Evolutionary conservation across 2,888 invertebrate species (phyloP), one percentile per base, ranked within the genome.

Genomic region (Cenopis cana): DNA sequence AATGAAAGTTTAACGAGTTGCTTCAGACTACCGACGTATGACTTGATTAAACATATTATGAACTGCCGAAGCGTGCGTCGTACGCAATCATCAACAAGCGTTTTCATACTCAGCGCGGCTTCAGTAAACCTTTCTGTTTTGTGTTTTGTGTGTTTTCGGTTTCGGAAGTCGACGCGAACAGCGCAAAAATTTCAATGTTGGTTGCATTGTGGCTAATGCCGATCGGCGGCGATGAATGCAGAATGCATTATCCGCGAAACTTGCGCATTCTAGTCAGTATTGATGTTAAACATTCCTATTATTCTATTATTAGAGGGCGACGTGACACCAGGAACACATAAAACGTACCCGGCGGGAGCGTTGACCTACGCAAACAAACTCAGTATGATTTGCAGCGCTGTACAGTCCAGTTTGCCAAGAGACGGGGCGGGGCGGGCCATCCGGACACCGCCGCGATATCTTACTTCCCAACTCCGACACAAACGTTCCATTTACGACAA

Each of bases 251-350:
- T 76, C 73, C 76, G 82, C 79, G 82, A 84, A 85, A 85, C 84
- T 82, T 80, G 81, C 81, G 83, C 88, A 89, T 89, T 82, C 87
- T 88, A 80, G 82, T 78, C 80, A 85, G 87, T 83, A 87, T 90
- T 87, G 87, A 89, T 86, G 85, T 83, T 87, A 85, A 84, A 82
- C 89, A 90, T 92, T 91, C 88, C 90, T 88, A 89, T 90, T 81
- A 84, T 83, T 83, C 92, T 93, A 93, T 92, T 92, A 92, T 89
- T 93, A 91, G 90, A 87, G 85, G 87, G 89, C 87, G 87, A 86
- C 85, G 89, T 90, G 92, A 92, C 93, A 93, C 89, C 88, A 92
- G 93, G 91, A 93, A 92, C 89, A 90, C 88, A 91, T 90, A 90
- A n/a, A 91, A 90, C 85, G 89, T 87, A 86, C 82, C 82, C 83